A percentile compares a stretch with the other conserved stretches of the same genome.
Conservation (phyloP, 2,888 invertebrate genomes). For the Tanytarsus gracilentus region DNA sequence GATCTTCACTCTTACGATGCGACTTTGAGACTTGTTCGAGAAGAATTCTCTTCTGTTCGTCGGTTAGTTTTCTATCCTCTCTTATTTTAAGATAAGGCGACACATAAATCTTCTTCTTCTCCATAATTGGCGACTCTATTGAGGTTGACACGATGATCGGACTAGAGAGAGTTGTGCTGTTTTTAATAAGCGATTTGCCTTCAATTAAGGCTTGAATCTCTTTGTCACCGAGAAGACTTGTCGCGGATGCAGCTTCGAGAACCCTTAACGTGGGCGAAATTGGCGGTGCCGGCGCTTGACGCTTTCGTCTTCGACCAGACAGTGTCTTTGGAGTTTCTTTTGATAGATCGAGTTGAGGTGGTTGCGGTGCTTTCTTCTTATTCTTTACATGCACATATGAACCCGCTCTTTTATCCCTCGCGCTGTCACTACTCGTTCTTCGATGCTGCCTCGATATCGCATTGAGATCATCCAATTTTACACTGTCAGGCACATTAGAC, state of each 20-base stretch:
- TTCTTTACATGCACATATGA: conserved; percentile 60
- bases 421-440: conserved; percentile 54
- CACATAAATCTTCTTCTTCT: conserved; percentile 3
- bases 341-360: conserved; percentile 44
- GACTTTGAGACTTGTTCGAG: conserved; percentile 33
- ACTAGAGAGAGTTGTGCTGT: background rate
- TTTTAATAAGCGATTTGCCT: background rate
- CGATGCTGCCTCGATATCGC: conserved; percentile 40
- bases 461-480: conserved; percentile 17
- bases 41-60: conserved; percentile 32
- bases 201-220: conserved; percentile 32
- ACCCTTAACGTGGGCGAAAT: background rate
- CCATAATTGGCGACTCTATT: conserved; percentile 4
- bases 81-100: conserved; percentile 26
- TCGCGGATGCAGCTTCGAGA: conserved; percentile 18
- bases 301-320: conserved; percentile 42
- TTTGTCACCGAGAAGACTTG: conserved; percentile 31
- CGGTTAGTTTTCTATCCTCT: conserved; percentile 29
- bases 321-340: conserved; percentile 31
- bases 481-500: conserved; percentile 9
- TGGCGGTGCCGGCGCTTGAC: conserved; percentile 49
- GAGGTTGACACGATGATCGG: background rate
- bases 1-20: conserved; percentile 25
- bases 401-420: conserved; percentile 50
- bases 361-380: conserved; percentile 63